phyloP scores from a whole-genome alignment of 2,888 invertebrate species.

The Aproaerema taeniolella region DNA sequence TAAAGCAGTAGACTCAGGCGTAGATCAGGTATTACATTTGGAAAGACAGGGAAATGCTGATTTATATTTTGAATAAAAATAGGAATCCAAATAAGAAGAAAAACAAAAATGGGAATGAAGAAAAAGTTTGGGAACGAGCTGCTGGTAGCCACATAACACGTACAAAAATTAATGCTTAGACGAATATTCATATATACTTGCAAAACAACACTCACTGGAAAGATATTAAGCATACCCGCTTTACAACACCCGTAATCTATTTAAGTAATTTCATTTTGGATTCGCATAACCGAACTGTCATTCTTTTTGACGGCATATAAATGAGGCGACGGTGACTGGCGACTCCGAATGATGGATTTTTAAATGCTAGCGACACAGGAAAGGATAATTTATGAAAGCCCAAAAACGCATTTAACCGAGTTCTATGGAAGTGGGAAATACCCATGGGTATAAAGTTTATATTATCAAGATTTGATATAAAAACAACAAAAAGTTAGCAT shows the following conservation, averaged over 20 bases:
- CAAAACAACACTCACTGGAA: too few relatives aligned
- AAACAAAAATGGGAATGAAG: background rate
- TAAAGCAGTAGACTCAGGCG: too few relatives aligned
- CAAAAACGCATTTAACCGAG: slow-evolving; percentile 21
- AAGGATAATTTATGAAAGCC: slow-evolving; percentile 51
- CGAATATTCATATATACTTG: too few relatives aligned
- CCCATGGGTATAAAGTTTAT: background rate
- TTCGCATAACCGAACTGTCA: slow-evolving; percentile 61
- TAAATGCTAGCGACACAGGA: slow-evolving; percentile 61
- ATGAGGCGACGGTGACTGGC: slow-evolving; percentile 67
- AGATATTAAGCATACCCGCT: slow-evolving; percentile 11
- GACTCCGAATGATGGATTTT: slow-evolving; percentile 60
- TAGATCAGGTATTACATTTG: too few relatives aligned
- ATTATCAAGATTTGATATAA: background rate
- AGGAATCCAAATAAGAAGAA: too few relatives aligned
- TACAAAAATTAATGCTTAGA: too few relatives aligned
- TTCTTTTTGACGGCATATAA: slow-evolving; percentile 58
- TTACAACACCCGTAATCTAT: slow-evolving; percentile 35
- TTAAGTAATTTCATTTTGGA: slow-evolving; percentile 63
- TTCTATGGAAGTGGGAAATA: slow-evolving; percentile 10
- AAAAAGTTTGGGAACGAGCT: slow-evolving; percentile 3
- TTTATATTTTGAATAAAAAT: too few relatives aligned
- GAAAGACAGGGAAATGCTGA: too few relatives aligned
- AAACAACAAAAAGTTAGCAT: background rate
- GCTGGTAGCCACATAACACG: too few relatives aligned